Evolutionary conservation across 2,797 vertebrate species (phyloP), one percentile per base, ranked within the genome.

Genomic region (Sebastes wilsoni): DNA sequence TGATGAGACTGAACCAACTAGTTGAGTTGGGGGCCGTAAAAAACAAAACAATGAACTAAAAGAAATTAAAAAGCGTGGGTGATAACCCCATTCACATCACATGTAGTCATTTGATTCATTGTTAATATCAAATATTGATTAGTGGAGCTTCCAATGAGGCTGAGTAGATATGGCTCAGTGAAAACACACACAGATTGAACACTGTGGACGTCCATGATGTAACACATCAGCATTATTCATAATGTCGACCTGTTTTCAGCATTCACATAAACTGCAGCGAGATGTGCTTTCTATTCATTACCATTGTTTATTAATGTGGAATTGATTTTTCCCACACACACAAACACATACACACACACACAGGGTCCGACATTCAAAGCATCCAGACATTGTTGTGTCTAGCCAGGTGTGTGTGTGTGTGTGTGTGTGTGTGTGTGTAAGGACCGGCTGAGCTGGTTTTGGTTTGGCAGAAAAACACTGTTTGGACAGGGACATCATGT

Each of bases 331-430:
- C 77, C 42, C 36, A 38, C 59, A 74, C 77, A 73, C 38, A 68
- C 80, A 83, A 13, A 71, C 76, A 67, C 70, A 66, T n/a, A n/a
- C 76, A 36, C 61, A 64, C 34, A 34, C 59, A 71, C 77, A 71
- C 38, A 56, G 49, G 78, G 71, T 85, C 82, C 87, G 79, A 86
- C 72, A 72, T 66, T 67, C 68, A 72, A 54, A 79, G 66, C 64
- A 64, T 77, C 79, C 80, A 86, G 89, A 88, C 88, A 70, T 76
- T 95, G 92, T 93, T 92, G 81, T 93, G 94, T 92, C 90, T 93
- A 75, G 79, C 72, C 81, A 79, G 59, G 88, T 86, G 86, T 81
- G 77, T 88, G 79, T 76, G 58, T 72, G 58, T 72, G 67, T 75
- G 61, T 82, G 32, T 32, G 30, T 3, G 32, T 30, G 28, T 1